phyloP scores from a whole-genome alignment of 92 coral and sea anemone species.

The Siderastrea radians region DNA sequence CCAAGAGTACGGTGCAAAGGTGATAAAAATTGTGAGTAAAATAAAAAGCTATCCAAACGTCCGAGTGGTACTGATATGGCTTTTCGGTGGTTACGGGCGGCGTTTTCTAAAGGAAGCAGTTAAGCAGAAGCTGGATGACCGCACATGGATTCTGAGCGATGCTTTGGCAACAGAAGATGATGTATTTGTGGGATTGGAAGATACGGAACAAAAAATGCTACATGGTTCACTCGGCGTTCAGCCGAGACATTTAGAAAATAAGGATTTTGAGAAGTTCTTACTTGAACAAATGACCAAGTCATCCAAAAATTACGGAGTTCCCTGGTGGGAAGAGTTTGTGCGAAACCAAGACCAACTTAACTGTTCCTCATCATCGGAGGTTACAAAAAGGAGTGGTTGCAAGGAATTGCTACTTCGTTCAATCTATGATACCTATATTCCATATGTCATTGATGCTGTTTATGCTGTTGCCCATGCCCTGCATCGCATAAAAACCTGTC shows the following conservation, averaged over 20 bases:
- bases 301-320: slow-evolving; percentile 21
- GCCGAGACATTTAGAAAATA: slow-evolving; percentile 61
- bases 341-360: slow-evolving; percentile 22
- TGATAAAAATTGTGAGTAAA: slow-evolving; percentile 65
- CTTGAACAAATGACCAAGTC: slow-evolving; percentile 23
- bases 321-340: slow-evolving; percentile 89
- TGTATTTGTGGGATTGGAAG: slow-evolving; percentile 38
- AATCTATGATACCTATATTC: slow-evolving; percentile 74
- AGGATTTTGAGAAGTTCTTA: slow-evolving; percentile 45
- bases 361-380: slow-evolving; percentile 20
- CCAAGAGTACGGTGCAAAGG: slow-evolving; percentile 72
- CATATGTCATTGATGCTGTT: slow-evolving; percentile 84
- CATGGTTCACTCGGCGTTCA: slow-evolving; percentile 77
- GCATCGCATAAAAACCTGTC: slow-evolving; percentile 46
- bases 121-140: slow-evolving; percentile 65
- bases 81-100: slow-evolving; percentile 76
- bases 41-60: slow-evolving; percentile 75
- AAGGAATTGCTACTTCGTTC: slow-evolving; percentile 34
- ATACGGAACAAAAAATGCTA: slow-evolving; percentile 56
- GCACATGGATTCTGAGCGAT: slow-evolving; percentile 86
- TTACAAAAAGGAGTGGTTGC: slow-evolving; percentile 19
- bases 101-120: slow-evolving; percentile 80
- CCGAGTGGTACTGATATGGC: slow-evolving; percentile 82
- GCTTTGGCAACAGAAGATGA: slow-evolving; percentile 82
- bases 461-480: slow-evolving; percentile 79